These are phyloP conservation scores for Charaxes varanes DNA, from an alignment of 1,140 invertebrate species.

Conservation along the genomic window DNA sequence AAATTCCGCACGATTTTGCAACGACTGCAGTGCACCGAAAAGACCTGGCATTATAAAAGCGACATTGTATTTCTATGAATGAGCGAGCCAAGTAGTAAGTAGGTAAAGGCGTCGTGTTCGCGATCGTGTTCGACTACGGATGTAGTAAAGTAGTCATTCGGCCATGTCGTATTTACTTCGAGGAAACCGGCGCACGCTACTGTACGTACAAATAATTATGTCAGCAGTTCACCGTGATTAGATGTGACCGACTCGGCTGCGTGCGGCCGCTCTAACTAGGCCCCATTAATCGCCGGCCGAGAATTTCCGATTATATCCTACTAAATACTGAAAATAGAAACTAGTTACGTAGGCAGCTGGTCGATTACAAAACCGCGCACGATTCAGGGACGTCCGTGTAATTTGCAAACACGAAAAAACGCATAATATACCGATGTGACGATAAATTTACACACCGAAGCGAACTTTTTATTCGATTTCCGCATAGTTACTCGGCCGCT, in stretches of 20 bases:
- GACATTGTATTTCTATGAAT: slow-evolving; percentile 46
- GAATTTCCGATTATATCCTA: slow-evolving; percentile 51
- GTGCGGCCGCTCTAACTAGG: slow-evolving; percentile 21
- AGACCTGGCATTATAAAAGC: slow-evolving; percentile 25
- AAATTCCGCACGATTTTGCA: slow-evolving; percentile 35
- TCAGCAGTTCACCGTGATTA: slow-evolving; percentile 51
- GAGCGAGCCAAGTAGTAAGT: slow-evolving; percentile 25
- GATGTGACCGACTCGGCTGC: slow-evolving; percentile 30
- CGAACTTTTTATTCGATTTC: slow-evolving; percentile 61
- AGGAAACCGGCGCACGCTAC: slow-evolving; percentile 36
- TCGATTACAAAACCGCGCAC: slow-evolving; percentile 36
- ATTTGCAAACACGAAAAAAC: slow-evolving; percentile 50
- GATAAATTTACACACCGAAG: slow-evolving; percentile 64
- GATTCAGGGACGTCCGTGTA: slow-evolving; percentile 45
- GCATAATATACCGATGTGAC: slow-evolving; percentile 48
- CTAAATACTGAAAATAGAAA: slow-evolving; percentile 51
- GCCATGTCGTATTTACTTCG: slow-evolving; percentile 44
- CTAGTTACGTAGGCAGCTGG: slow-evolving; percentile 54
- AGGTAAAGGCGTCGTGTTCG: slow-evolving; percentile 31
- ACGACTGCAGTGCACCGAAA: slow-evolving; percentile 30
- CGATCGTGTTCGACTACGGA: slow-evolving; percentile 38
- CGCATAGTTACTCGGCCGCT: slow-evolving; percentile 56
- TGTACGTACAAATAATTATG: slow-evolving; percentile 57
- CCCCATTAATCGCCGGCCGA: slow-evolving; percentile 30
- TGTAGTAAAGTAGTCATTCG: slow-evolving; percentile 31